Conservation (phyloP, 2,797 vertebrate species). For the Oreochromis grahami region DNA sequence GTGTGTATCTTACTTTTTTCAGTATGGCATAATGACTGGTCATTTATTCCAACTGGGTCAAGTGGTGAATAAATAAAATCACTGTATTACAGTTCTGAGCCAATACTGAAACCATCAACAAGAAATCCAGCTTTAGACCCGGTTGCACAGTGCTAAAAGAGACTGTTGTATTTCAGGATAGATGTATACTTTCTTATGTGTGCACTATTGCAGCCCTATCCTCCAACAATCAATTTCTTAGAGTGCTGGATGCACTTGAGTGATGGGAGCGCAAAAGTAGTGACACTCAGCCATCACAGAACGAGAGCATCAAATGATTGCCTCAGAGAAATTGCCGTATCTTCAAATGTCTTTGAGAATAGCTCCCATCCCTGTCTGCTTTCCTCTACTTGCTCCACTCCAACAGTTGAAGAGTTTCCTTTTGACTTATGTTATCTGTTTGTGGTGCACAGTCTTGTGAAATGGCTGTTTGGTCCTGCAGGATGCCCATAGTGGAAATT, state of each 20-base stretch:
- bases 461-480: slow-evolving; percentile 61
- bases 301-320: slow-evolving; percentile 72
- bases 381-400: slow-evolving; percentile 40
- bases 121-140: not conserved
- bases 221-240: slow-evolving; percentile 66
- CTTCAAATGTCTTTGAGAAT: slow-evolving; percentile 69
- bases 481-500: slow-evolving; percentile 63
- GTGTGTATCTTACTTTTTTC: not conserved
- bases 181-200: slow-evolving; percentile 49
- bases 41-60: not conserved
- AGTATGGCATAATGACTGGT: not conserved
- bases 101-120: not conserved
- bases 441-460: slow-evolving; percentile 60
- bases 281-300: slow-evolving; percentile 67
- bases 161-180: slow-evolving; percentile 20
- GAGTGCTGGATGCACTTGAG: slow-evolving; percentile 67
- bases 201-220: slow-evolving; percentile 51
- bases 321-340: slow-evolving; percentile 67
- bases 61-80: not conserved
- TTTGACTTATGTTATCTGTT: slow-evolving; percentile 71
- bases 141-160: slow-evolving; percentile 13
- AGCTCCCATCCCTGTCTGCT: slow-evolving; percentile 45
- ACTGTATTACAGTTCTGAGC: not conserved
- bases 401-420: slow-evolving; percentile 57
- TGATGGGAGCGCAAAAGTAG: slow-evolving; percentile 59